These are phyloP conservation scores for Armadillidium nasatum DNA, from an alignment of 1,140 invertebrate genomes.

Conservation along the genomic window DNA sequence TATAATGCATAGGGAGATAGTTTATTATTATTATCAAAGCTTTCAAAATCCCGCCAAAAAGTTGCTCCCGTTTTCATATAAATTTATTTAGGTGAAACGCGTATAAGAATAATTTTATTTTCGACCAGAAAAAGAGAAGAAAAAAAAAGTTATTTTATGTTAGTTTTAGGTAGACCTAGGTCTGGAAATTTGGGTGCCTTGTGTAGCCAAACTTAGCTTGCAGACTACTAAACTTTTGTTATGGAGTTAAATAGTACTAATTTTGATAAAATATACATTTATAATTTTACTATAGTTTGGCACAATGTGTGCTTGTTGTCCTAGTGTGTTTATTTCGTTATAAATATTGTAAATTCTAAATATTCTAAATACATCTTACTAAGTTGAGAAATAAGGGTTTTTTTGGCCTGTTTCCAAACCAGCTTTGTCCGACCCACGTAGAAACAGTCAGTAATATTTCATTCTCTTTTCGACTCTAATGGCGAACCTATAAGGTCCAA, in stretches of 20 bases:
- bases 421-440: conserved; percentile 10
- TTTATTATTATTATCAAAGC: no score
- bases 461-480: conserved; percentile 1
- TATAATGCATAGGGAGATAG: no score
- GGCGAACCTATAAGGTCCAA: not conserved
- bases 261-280: not conserved
- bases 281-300: not conserved
- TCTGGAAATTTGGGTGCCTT: no score
- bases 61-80: no score
- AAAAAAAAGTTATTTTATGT: no score
- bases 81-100: no score
- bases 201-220: not conserved
- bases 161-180: no score
- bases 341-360: conserved; percentile 10
- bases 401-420: conserved; percentile 9
- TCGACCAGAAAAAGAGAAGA: no score
- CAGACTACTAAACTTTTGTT: not conserved
- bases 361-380: conserved; percentile 14
- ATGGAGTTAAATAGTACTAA: not conserved
- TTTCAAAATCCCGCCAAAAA: no score
- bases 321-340: conserved; percentile 10
- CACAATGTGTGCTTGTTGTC: conserved; percentile 7
- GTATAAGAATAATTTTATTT: no score
- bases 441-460: not conserved
- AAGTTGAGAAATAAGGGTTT: conserved; percentile 13